A percentile compares a stretch with the other conserved stretches of the same genome.
Conservation (phyloP, 2,797 vertebrate species). For the Xerus rutilus region DNA sequence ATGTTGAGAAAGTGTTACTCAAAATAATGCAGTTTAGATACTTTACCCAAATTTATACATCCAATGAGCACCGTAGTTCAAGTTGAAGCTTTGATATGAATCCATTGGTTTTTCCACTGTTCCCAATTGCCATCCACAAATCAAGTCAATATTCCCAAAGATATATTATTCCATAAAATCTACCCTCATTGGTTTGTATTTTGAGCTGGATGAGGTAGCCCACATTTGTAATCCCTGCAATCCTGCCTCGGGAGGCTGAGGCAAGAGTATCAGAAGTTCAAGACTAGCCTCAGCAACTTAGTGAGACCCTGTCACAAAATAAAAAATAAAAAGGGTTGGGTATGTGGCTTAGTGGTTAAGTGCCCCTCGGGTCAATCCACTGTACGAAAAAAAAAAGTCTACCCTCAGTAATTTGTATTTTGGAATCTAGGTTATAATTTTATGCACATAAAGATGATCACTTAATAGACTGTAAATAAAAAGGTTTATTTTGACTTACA, state of each 20-base stretch:
- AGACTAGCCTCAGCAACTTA: no score
- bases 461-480: neutral
- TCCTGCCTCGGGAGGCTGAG: no score
- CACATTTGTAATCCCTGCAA: no score
- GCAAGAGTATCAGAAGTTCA: no score
- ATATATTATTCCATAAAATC: neutral
- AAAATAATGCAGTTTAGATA: neutral
- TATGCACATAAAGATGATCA: neutral
- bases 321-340: no score
- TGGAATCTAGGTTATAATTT: neutral
- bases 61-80: neutral
- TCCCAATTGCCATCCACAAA: neutral
- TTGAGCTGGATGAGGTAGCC: no score
- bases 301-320: no score
- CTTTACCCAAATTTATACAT: neutral
- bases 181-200: conserved; percentile 10
- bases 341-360: no score
- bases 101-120: neutral
- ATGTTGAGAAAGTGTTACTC: neutral
- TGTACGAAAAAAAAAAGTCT: no score
- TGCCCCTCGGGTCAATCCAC: no score
- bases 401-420: neutral
- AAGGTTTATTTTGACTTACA: neutral
- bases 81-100: neutral
- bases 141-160: neutral